phyloP scores from a whole-genome alignment of 2,113 vertebrate genomes.

The Turdus rufiventris region DNA sequence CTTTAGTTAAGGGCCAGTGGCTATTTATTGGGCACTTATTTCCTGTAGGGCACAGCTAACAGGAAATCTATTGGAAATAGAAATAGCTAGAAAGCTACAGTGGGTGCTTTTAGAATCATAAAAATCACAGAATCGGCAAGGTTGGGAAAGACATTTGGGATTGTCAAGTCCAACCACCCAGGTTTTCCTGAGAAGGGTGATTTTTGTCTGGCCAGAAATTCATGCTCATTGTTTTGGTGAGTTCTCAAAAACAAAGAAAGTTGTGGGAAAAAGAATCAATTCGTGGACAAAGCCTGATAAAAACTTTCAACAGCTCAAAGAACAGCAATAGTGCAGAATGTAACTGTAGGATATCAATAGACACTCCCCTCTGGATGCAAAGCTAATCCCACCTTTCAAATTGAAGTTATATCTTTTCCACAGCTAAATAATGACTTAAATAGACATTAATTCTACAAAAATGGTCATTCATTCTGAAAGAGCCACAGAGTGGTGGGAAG shows the following conservation, averaged over 20 bases:
- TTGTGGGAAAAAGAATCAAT: not conserved
- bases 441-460: not conserved
- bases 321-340: not conserved
- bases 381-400: not conserved
- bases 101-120: not conserved
- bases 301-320: not conserved
- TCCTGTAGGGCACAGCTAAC: conserved; percentile 4
- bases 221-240: not conserved
- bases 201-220: not conserved
- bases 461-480: not conserved
- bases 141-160: not conserved
- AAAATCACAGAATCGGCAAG: not conserved
- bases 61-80: not conserved
- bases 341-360: not conserved
- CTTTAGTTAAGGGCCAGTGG: not conserved
- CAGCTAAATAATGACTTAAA: not conserved
- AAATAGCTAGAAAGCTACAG: not conserved
- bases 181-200: not conserved
- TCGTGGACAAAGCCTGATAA: not conserved
- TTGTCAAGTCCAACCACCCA: rapidly evolving
- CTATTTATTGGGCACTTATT: not conserved
- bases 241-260: not conserved
- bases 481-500: not conserved
- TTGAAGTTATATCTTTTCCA: not conserved
- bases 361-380: not conserved